phyloP scores from a whole-genome alignment of 2,113 vertebrate species.

The Aythya baeri region DNA sequence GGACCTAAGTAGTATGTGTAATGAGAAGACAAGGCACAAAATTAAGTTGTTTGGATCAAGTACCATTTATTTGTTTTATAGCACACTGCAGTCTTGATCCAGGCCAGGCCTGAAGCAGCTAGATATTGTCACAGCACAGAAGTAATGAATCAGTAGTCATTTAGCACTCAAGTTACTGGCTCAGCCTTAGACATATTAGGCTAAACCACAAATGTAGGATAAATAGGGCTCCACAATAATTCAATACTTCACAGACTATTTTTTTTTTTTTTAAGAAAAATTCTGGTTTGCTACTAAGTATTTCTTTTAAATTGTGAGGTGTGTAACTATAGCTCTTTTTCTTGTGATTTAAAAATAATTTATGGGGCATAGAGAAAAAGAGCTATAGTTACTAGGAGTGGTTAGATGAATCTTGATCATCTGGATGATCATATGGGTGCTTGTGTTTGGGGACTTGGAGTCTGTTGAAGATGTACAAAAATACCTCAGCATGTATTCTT shows the following conservation, averaged over 20 bases:
- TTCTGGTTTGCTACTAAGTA: not conserved
- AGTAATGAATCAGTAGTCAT: not conserved
- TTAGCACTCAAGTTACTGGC: not conserved
- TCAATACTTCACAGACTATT: not conserved
- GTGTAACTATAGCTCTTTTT: not conserved
- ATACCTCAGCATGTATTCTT: not conserved
- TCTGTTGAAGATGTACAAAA: not conserved
- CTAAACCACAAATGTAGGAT: not conserved
- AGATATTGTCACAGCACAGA: not conserved
- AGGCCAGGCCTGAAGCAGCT: not conserved
- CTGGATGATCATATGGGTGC: rapidly evolving
- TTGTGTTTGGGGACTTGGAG: not conserved
- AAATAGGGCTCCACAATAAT: not conserved
- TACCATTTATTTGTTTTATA: not conserved
- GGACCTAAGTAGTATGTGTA: not conserved
- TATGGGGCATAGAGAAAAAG: too few relatives aligned
- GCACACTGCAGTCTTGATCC: not conserved
- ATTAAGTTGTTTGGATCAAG: not conserved
- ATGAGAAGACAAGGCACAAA: not conserved
- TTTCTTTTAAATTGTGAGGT: not conserved
- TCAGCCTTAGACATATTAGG: not conserved
- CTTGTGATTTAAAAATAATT: too few relatives aligned
- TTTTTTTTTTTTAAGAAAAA: not conserved
- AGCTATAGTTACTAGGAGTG: not conserved
- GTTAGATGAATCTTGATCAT: not conserved